Conservation (phyloP, 2,888 invertebrate genomes). For the Endotricha flammealis region DNA sequence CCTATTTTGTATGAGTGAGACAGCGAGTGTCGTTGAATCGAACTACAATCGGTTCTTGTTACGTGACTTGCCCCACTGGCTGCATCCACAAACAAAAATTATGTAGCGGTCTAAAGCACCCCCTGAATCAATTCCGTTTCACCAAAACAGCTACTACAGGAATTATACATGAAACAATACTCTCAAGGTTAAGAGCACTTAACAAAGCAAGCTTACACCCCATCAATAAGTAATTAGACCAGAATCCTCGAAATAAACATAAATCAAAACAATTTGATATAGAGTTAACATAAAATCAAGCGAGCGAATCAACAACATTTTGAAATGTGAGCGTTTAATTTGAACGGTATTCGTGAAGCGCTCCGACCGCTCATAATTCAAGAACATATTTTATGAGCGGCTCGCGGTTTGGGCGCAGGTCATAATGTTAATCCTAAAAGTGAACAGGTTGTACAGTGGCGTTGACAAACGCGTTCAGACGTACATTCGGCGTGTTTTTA, state of each 20-base stretch:
- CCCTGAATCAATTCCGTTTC: too few species aligned
- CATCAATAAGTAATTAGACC: constrained; percentile 9
- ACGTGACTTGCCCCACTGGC: too few species aligned
- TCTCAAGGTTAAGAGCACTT: too few species aligned
- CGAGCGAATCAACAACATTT: background rate
- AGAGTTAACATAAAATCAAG: constrained; percentile 8
- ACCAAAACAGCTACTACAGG: too few species aligned
- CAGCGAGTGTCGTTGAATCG: too few species aligned
- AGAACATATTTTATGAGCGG: constrained; percentile 63
- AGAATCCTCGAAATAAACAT: constrained; percentile 9
- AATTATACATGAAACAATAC: too few species aligned
- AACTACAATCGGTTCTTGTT: too few species aligned
- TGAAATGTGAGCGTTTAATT: constrained; percentile 32
- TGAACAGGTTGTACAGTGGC: constrained; percentile 14
- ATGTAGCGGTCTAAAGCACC: too few species aligned
- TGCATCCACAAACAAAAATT: too few species aligned
- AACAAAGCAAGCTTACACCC: background rate
- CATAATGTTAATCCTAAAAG: constrained; percentile 41
- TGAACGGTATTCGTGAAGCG: constrained; percentile 42
- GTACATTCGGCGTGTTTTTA: too few species aligned
- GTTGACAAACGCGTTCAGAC: background rate
- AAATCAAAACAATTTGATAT: constrained; percentile 10
- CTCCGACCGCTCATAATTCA: constrained; percentile 49
- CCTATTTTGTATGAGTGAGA: too few species aligned
- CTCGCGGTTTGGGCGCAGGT: constrained; percentile 39